A percentile compares a stretch with the other conserved stretches of the same genome.
phyloP scores from a whole-genome alignment of 2,797 vertebrate genomes.

The Corythornis leucogaster region DNA sequence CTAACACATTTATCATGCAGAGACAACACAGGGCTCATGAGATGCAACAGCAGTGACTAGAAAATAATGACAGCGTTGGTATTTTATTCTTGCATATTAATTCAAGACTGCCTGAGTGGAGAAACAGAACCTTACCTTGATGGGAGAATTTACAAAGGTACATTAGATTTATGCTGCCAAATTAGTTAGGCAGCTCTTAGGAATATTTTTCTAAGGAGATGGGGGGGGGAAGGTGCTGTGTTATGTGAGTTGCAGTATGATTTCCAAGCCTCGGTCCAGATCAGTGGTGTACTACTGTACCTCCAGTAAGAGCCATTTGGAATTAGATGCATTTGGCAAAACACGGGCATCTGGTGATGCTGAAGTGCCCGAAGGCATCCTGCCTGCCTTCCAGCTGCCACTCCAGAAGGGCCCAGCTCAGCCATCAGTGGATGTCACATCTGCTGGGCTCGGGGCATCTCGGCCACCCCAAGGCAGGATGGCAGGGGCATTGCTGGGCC shows the following conservation, averaged over 20 bases:
- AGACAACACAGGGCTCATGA: conserved; percentile 1
- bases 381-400: not conserved
- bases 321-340: not conserved
- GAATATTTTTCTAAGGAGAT: not conserved
- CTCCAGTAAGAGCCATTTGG: not conserved
- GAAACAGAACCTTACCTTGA: not conserved
- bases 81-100: conserved; percentile 19
- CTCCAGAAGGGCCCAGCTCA: not conserved
- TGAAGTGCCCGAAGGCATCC: not conserved
- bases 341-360: not conserved
- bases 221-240: not conserved
- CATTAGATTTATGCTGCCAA: fast-evolving
- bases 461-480: not conserved
- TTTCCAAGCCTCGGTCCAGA: not conserved
- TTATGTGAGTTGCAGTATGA: not conserved
- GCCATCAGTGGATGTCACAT: not conserved
- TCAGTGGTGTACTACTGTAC: not conserved
- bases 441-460: not conserved
- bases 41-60: conserved; percentile 15
- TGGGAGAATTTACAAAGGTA: not conserved
- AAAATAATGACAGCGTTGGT: not conserved
- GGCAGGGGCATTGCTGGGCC: not conserved
- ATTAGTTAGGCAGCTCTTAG: not conserved
- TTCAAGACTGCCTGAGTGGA: not conserved
- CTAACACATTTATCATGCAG: conserved; percentile 41